phyloP scores from a whole-genome alignment of 1,140 invertebrate species.

The Chrysoperla carnea region DNA sequence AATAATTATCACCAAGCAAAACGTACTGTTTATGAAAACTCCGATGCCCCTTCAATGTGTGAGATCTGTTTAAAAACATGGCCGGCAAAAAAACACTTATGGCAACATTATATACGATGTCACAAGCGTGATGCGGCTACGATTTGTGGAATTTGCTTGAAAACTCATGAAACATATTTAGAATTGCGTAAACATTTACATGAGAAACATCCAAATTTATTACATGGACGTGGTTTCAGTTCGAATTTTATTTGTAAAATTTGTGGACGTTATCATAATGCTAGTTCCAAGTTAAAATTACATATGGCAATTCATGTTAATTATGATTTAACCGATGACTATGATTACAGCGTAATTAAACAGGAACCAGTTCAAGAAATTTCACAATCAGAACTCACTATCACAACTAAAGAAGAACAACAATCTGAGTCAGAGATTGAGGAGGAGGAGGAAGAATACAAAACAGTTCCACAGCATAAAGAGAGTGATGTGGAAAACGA shows the following conservation, averaged over 20 bases:
- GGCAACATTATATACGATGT: slow-evolving; percentile 41
- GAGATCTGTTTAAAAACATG: slow-evolving; percentile 40
- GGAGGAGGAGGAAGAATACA: slow-evolving; percentile 7
- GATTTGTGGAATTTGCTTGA: slow-evolving; percentile 39
- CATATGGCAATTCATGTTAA: slow-evolving; percentile 39
- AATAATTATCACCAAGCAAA: slow-evolving; percentile 12
- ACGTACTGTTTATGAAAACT: slow-evolving; percentile 21
- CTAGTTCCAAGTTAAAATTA: slow-evolving; percentile 32
- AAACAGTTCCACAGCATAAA: slow-evolving; percentile 10
- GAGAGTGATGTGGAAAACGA: slow-evolving; percentile 7
- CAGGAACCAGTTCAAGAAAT: slow-evolving; percentile 19
- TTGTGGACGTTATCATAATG: slow-evolving; percentile 40
- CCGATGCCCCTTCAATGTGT: slow-evolving; percentile 23
- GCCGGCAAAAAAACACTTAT: slow-evolving; percentile 39
- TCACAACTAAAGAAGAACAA: slow-evolving; percentile 17
- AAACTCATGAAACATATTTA: slow-evolving; percentile 31
- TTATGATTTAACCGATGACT: slow-evolving; percentile 20
- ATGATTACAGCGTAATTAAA: slow-evolving; percentile 20
- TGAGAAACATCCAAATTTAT: slow-evolving; percentile 26
- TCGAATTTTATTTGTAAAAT: slow-evolving; percentile 40
- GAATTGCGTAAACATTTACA: slow-evolving; percentile 32
- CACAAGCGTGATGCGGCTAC: slow-evolving; percentile 35
- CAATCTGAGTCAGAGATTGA: slow-evolving; percentile 8
- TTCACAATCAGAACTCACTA: slow-evolving; percentile 12
- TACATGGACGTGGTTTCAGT: slow-evolving; percentile 28